Base-by-base conservation (phyloP, 2,797 vertebrate species). In the Bradypus variegatus region DNA sequence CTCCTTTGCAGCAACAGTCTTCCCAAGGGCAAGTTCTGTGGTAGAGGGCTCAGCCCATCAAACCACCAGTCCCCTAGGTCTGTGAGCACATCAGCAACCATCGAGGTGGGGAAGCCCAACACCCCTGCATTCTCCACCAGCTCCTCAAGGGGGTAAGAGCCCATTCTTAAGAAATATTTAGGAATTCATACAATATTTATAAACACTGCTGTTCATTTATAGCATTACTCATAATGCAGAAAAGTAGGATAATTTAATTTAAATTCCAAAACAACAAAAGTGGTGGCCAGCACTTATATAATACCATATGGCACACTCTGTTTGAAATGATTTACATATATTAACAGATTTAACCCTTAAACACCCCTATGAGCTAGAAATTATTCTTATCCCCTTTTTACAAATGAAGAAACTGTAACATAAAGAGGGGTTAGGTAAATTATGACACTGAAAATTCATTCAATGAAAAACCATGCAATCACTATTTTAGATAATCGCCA, bases 181-280 rank as follows among this genome's bases (percentile, higher is more conserved):
- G 72, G 87, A 89, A 82, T 65, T 83, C n/a, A 62, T 64, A 83
- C 11, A 86, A 76, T 87, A 75, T 87, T 69, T 89, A 62, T 73
- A 84, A 90, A 89, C 48, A 33, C 4, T 77, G 36, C 50, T 92
- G 13, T 69, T 84, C 16, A 84, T 80, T 80, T 80, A 55, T 16
- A 84, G 11, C 65, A 79, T 79, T 75, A 78, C 67, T 92, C 81
- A 90, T 87, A 80, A 75, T 31, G 70, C 50, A 58, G 19, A 62
- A 31, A 85, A 92, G 60, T 91, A 55, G 87, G 65, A 78, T 79
- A 75, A 50, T 50, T 50, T 87, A 2, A 62, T 55, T 90, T 70
- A 81, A 60, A 81, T 93, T 81, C 67, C 45, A 79, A 91, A 86
- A 94, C 23, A 77, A 81, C 31, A 83, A 91, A 84, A 91, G 89